A percentile compares a stretch with the other conserved stretches of the same genome.
Conservation (phyloP, 2,113 vertebrate genomes). For the Phaetusa simplex region DNA sequence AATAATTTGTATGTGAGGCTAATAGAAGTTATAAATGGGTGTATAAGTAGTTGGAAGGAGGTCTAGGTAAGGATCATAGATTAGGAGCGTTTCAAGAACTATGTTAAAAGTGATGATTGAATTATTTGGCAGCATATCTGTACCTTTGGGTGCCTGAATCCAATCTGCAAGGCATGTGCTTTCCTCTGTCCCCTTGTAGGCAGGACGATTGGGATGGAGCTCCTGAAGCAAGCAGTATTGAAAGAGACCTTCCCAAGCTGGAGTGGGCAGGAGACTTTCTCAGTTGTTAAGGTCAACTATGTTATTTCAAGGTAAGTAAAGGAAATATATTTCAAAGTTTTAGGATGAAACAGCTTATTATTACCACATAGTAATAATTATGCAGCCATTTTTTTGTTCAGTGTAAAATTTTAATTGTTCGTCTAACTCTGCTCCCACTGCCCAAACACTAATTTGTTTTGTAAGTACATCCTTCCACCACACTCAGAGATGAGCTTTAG, state of each 20-base stretch:
- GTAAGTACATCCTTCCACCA: background rate
- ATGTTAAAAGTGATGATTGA: background rate
- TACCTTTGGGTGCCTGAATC: background rate
- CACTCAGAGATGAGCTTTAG: background rate
- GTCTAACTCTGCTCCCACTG: background rate
- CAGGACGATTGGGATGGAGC: conserved; percentile 9
- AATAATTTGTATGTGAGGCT: background rate
- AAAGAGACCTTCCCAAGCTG: conserved; percentile 32
- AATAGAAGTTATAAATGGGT: background rate
- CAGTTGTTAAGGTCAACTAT: background rate
- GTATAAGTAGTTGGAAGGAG: background rate
- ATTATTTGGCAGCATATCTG: background rate
- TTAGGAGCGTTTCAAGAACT: background rate
- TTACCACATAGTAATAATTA: background rate
- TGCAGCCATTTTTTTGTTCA: background rate
- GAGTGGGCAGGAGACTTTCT: conserved; percentile 13
- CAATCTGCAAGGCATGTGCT: background rate
- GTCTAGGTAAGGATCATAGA: background rate
- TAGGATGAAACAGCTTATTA: background rate
- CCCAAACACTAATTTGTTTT: background rate
- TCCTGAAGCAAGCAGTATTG: conserved; percentile 18
- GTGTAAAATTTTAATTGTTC: background rate
- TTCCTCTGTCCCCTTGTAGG: background rate
- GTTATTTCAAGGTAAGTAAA: conserved; percentile 33
- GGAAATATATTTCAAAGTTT: background rate